Evolutionary conservation across 2,888 invertebrate genomes (phyloP), one percentile per base, ranked within the genome.

Genomic region (Drosophila austrosaltans): DNA sequence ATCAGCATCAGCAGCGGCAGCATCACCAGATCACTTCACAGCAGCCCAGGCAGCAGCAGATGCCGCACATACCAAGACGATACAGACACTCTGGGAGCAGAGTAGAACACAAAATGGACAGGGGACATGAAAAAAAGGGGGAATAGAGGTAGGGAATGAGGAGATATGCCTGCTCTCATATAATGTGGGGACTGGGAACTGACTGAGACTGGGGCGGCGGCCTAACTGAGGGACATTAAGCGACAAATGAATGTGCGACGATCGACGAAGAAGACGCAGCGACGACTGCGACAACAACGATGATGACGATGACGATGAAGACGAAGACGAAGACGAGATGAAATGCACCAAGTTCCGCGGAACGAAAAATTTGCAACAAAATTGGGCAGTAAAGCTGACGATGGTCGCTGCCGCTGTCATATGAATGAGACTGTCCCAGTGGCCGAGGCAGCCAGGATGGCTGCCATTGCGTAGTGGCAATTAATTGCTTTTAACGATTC

Each of bases 401-500:
- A 73, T 70, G 66, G 71, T 67, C 68, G 64, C 30, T 64, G 66
- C 53, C 40, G 44, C 39, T 75, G 69, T 72, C 73, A 76, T 66
- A 71, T 78, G 81, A 57, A 66, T 69, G 70, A 42, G 62, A 73
- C 66, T 64, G 75, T 66, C 67, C 70, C 72, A 81, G 78, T 75
- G 76, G 75, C 75, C 66, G 72, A 61, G 53, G 73, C 82, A 78
- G 82, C 81, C 86, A 83, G 81, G 77, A 86, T 74, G 84, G 74
- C 81, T 82, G 81, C 75, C 82, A 80, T 78, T 82, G 82, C 74
- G 81, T 81, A 81, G 82, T 79, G 78, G 88, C 85, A 87, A 85
- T 85, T 85, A 85, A 85, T 85, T 87, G 85, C 87, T 87, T 85
- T 85, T 87, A 87, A 87, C 85, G 85, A 85, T 85, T 87, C 86